Percentiles rank a stretch among this genome's conserved stretches.
Evolutionary conservation across 2,797 vertebrate genomes (phyloP).

Genomic region (Intellagama lesueurii): DNA sequence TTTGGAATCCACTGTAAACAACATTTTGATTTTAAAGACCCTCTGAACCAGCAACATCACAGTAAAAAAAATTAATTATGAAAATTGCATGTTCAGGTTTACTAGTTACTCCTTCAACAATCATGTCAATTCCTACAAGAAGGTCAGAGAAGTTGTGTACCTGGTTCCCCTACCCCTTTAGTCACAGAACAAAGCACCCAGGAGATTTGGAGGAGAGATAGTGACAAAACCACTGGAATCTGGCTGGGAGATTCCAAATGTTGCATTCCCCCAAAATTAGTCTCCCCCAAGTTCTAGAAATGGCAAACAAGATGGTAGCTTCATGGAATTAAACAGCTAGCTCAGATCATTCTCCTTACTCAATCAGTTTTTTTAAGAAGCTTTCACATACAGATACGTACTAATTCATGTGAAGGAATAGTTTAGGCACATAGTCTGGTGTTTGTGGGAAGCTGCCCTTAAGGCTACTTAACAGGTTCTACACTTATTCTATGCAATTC

Average conservation of each 20-base stretch:
- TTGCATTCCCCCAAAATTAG: neutral
- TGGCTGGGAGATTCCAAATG: neutral
- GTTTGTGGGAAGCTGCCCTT: neutral
- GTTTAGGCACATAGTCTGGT: neutral
- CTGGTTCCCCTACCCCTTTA: neutral
- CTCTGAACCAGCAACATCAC: neutral
- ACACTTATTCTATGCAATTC: neutral
- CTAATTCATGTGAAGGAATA: neutral
- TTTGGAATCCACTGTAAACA: too few relatives aligned
- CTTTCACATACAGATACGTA: neutral
- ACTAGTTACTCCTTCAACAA: neutral
- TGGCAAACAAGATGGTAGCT: neutral
- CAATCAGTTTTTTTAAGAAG: neutral
- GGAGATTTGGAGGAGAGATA: neutral
- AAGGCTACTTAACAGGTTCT: neutral
- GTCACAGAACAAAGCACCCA: neutral
- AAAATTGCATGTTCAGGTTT: neutral
- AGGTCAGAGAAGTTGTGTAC: too few relatives aligned
- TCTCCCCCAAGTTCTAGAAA: too few relatives aligned
- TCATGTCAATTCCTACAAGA: neutral
- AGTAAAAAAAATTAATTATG: neutral
- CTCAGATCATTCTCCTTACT: neutral
- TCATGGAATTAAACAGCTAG: neutral
- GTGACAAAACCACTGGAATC: neutral
- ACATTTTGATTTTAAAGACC: too few relatives aligned